Evolutionary conservation across 1,140 invertebrate species (phyloP), one percentile per base, ranked within the genome.

Genomic region (Holcopasites calliopsidis): DNA sequence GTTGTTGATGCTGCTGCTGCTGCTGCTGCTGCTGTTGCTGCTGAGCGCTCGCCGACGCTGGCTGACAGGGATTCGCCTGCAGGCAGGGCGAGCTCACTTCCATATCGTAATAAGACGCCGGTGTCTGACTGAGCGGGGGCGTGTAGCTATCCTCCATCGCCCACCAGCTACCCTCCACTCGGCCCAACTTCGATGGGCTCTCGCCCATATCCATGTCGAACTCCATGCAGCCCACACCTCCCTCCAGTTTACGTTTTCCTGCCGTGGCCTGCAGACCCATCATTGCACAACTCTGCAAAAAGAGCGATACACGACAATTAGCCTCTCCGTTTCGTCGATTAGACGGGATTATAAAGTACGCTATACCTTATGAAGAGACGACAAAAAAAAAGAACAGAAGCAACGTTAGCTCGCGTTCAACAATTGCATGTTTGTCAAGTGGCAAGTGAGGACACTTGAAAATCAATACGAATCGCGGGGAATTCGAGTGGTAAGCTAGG

Each of bases 231-330:
- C 90, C 92, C 88, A 91, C 90, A 84, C 90, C 90, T 78, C 90
- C 90, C 84, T 93, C 93, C 77, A 93, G 90, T 90, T 95, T 95
- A 90, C 94, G 94, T 93, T 95, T 95, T 84, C 93, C 93, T 92
- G 94, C 93, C 88, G 94, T 94, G 90, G 94, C 94, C 93, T 95
- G 94, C 92, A 95, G 93, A 94, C 94, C 94, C 94, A 95, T 95
- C 93, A 94, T 94, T 93, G 93, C 94, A 94, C 94, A 94, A 90
- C 94, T 94, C 94, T 95, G 92, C 3, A 94, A 94, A 31, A 79
- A 80, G 80, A 76, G 3, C 26, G 60, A 49, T 28, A 35, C 3
- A 3, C 7, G 2, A 58, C 18, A 11, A 54, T 79, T 23, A 49
- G 31, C 5, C 1, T 5, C 16, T 21, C 31, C 26, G 5, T 40